Evolutionary conservation across 2,113 vertebrate species (phyloP), one percentile per base, ranked within the genome.

Genomic region (Dromiciops gliroides): DNA sequence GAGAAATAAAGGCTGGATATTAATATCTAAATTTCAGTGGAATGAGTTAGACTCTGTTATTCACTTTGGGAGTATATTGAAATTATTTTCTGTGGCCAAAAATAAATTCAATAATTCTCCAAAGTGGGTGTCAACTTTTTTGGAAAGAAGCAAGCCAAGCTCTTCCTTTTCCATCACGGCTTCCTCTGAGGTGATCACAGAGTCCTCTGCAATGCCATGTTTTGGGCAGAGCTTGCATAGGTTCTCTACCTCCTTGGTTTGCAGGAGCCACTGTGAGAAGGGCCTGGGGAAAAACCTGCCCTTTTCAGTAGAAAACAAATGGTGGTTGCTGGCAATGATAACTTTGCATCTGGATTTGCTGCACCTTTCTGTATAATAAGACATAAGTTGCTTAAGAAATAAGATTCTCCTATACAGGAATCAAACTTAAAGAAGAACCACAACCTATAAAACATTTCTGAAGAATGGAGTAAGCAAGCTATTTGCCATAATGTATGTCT

Each of bases 271-370:
- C 92, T 99, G 99, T 94, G 98, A 98, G 31, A 99, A 99, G 5
- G 99, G 99, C 24, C 99, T 99, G 0, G 99, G 99, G 8, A 96
- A 99, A 99, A 99, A 99, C 96, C 96, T 99, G 95, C 99, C 99
- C 0, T 99, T 99, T 97, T 99, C 99, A 0, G 98, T 99, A 97
- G 99, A 99, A 0, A 99, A 99, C 98, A 99, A 99, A 94, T n/a
- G 99, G 99, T 98, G 98, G 51, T 98, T 99, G 25, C 98, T 99
- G 0, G 98, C 9, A 0, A 83, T 99, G 97, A 99, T 99, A 99
- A 98, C 98, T 99, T 99, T 3, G 99, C 99, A 95, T 99, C 99
- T 93, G 99, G 99, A 44, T 99, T 99, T 98, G 91, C 98, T 0
- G 98, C 99, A 90, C 99, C 99, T 90, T 99, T 99, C 94, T 0